Base-by-base conservation (phyloP, 2,888 invertebrate genomes). In the Rotaria macrura region DNA sequence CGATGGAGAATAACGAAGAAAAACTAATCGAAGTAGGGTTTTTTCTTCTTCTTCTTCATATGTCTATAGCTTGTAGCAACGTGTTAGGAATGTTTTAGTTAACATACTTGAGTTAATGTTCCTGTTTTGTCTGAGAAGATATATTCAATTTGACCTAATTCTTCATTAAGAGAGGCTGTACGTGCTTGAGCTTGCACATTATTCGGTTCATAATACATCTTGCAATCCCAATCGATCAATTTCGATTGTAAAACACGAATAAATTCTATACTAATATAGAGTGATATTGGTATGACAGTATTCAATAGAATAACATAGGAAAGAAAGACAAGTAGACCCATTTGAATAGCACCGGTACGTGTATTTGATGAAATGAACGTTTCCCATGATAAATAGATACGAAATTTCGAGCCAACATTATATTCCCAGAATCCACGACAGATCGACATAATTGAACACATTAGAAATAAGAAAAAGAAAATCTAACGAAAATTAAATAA, bases 121-220 rank as follows among this genome's bases (percentile, higher is more conserved):
- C 99, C 99, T 87, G 99, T 99, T 93, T 99, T 99, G 92, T 99
- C 99, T 84, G 97, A 97, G 92, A 99, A 99, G 90, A 99, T 95
- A 92, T 99, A 99, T 92, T 99, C 96, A 89, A 99, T 97, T 93
- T 98, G 97, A 88, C 97, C 97, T 88, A 98, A 93, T 92, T 98
- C 99, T 92, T 99, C 99, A 91, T 99, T 99, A 86, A 99, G 93
- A 52, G 98, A 98, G 47, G 99, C 98, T 84, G 98, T 99, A 88
- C 98, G 93, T 86, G 97, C 96, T 92, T 95, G 95, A 87, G 97
- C 97, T 88, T 95, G 94, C 72, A 95, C 96, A 38, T 85, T 83
- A 88, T 94, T 94, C 91, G 94, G 94, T 88, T 94, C 95, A 91
- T 96, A 94, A 92, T 94, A 96, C 98, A 99, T 99, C 92, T 97